These are phyloP conservation scores for Torymus auratus DNA, from an alignment of 2,888 invertebrate genomes.

Conservation along the genomic window DNA sequence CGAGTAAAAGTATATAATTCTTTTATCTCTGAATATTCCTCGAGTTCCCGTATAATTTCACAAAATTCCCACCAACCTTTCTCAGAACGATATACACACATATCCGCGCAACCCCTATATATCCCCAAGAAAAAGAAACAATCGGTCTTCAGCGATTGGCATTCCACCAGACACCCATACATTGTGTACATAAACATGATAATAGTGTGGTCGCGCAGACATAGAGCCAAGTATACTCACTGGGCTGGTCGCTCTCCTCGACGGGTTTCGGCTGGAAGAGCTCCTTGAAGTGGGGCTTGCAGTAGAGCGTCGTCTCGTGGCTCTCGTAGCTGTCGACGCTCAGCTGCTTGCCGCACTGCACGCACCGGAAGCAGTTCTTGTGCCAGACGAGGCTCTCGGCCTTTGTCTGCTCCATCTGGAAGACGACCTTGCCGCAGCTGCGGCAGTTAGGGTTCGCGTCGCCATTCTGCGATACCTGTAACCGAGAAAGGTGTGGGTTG, in stretches of 20 bases:
- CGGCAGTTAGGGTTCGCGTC: conserved; percentile 85
- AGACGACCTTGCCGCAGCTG: conserved; percentile 92
- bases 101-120: too few relatives aligned
- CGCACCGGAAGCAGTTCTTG: conserved; percentile 95
- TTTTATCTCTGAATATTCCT: too few relatives aligned
- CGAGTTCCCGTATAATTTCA: too few relatives aligned
- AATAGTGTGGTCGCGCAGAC: too few relatives aligned
- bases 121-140: too few relatives aligned
- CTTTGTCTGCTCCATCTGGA: conserved; percentile 97
- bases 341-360: conserved; percentile 94
- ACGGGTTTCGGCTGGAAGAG: conserved; percentile 94
- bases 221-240: conserved; percentile 76
- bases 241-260: conserved; percentile 83
- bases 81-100: too few relatives aligned
- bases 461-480: conserved; percentile 74
- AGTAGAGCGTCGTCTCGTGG: conserved; percentile 92
- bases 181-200: too few relatives aligned
- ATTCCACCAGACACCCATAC: too few relatives aligned
- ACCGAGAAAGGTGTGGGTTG: too few relatives aligned
- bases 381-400: conserved; percentile 95
- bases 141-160: too few relatives aligned
- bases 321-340: conserved; percentile 96
- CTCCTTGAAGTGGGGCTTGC: conserved; percentile 95
- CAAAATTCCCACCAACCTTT: too few relatives aligned
- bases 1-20: too few relatives aligned